A percentile compares a stretch with the other conserved stretches of the same genome.
phyloP scores from a whole-genome alignment of 2,797 vertebrate species.

The Thripadectes ignobilis region DNA sequence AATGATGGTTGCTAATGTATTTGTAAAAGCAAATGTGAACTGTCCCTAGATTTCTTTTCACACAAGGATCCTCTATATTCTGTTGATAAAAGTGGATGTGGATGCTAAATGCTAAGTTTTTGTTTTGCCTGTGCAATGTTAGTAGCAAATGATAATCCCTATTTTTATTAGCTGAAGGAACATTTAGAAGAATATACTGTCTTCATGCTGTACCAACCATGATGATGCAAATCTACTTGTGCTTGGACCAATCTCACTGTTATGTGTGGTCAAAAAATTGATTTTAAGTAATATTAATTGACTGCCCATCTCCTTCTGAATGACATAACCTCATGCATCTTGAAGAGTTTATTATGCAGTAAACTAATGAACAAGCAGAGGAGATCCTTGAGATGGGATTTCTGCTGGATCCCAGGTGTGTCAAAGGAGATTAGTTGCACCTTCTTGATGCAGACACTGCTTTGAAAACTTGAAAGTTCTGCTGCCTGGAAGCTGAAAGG shows the following conservation, averaged over 20 bases:
- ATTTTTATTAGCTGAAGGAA: neutral
- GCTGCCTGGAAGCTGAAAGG: neutral
- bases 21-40: neutral
- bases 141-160: neutral
- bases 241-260: neutral
- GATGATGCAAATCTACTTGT: neutral
- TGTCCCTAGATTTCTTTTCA: neutral
- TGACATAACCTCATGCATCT: neutral
- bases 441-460: neutral
- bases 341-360: neutral
- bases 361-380: neutral
- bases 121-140: neutral
- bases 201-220: neutral
- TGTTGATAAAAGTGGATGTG: neutral
- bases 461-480: neutral
- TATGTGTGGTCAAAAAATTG: neutral
- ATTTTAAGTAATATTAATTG: neutral
- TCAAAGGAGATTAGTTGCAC: neutral
- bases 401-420: neutral
- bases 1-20: neutral
- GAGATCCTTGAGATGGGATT: neutral
- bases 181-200: neutral
- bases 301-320: neutral
- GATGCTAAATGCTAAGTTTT: neutral
- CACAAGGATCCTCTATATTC: neutral